Base-by-base conservation (phyloP, 2,888 invertebrate genomes). In the Himalopsyche kuldschensis region DNA sequence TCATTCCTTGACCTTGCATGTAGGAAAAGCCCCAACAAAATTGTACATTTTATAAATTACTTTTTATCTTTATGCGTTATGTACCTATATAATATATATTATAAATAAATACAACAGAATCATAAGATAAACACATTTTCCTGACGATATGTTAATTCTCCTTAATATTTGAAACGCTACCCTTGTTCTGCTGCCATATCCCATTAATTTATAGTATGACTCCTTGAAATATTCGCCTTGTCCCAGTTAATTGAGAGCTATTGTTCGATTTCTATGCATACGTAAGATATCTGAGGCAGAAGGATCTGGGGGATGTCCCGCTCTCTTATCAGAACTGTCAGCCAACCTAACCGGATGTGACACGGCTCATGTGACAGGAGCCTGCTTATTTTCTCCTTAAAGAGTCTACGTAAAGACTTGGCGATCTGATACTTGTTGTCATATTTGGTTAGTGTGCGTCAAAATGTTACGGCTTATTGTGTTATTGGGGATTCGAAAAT, bases 251-350 rank as follows among this genome's bases (percentile, higher is more conserved):
- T 83, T 83, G 83, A 55, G 76, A 79, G 75, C 83, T 75, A 83
- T 79, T 83, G 83, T 83, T 79, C 76, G 76, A 83, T 83, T 83
- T 80, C 48, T 83, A 83, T 83, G 83, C 83, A 83, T 69, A 76
- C 46, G 75, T 76, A 55, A 75, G 75, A 83, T 76, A 46, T 30
- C 32, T 75, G 31, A n/a, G 20, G 75, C 75, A 17, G 31, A 32
- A 32, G 32, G 31, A 30, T 20, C 31, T 27, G 31, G 27, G 32
- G 27, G 32, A 32, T 75, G 31, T 75, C 75, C 30, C 75, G 75
- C 3, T 30, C 30, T 30, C 24, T 75, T 32, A 32, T 75, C 75
- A 30, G 31, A 32, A 31, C 75, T 75, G 75, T 31, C 75, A 31
- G 75, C 24, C 75, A n/a, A n/a, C 24, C 75, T 75, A 30, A 30